Evolutionary conservation across 2,888 invertebrate species (phyloP), one percentile per base, ranked within the genome.

Genomic region (Parnassius smintheus): DNA sequence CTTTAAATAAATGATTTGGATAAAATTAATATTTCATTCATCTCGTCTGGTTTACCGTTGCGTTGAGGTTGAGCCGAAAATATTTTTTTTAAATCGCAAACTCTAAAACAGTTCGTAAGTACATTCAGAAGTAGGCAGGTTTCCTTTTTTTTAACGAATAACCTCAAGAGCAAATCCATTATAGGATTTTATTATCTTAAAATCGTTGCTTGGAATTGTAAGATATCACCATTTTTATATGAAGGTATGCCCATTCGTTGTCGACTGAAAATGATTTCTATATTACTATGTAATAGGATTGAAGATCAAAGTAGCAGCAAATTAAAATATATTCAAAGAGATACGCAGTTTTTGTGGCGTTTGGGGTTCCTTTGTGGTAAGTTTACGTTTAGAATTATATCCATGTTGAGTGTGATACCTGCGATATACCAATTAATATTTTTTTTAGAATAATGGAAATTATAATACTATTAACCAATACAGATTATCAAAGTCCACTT

Each of bases 171-270:
- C 78, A 78, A 84, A 86, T 85, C 82, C 85, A 87, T 88, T 88
- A 87, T 82, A 84, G 78, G 78, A 77, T 85, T 88, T 87, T 88
- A 88, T 87, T 85, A 87, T 86, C 84, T 85, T 75, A 78, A 80
- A 80, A 84, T 87, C 82, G 87, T 85, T 83, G 82, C 82, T 83
- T 70, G 76, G 75, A 83, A 82, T 87, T 77, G 83, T 82, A 81
- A 79, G 80, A 75, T 80, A 77, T 77, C 75, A 68, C 66, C 62
- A 69, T 71, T 73, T 18, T 71, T 71, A 67, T 65, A 70, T 70
- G 70, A 67, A 66, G 60, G 64, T 62, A 68, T 61, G 60, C 54
- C 59, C 55, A 48, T 55, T 25, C 11, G 12, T 42, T 66, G 59
- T 56, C 67, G 57, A 72, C 71, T 70, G 59, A 83, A 87, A 84